A percentile compares a stretch with the other conserved stretches of the same genome.
phyloP scores from a whole-genome alignment of 2,797 vertebrate genomes.

The Melanogrammus aeglefinus region DNA sequence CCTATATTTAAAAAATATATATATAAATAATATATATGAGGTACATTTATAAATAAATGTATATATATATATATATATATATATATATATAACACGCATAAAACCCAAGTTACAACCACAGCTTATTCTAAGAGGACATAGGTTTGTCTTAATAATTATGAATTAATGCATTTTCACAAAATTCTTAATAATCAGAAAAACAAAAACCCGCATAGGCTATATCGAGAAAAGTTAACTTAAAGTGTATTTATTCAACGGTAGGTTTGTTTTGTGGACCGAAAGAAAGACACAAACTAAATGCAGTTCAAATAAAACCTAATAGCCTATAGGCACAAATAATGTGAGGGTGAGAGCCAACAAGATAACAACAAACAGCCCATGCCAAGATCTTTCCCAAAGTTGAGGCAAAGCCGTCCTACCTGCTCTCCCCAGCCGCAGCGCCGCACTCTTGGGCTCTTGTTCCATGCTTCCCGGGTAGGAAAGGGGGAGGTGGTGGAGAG shows the following conservation, averaged over 20 bases:
- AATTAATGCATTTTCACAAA: no score
- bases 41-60: not conserved
- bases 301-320: not conserved
- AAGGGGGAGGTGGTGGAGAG: constrained; percentile 60
- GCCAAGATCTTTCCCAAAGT: not conserved
- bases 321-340: not conserved
- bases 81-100: not conserved
- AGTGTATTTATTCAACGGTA: no score
- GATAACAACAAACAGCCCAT: not conserved
- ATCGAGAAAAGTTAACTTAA: no score
- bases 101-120: no score
- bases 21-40: not conserved
- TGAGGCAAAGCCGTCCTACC: constrained; percentile 74
- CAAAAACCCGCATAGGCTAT: no score
- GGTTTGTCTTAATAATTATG: no score
- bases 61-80: not conserved
- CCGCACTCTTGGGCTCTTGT: constrained; percentile 83
- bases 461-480: constrained; percentile 81
- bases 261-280: no score
- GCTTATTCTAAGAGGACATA: no score
- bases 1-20: not conserved
- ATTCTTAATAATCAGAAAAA: no score
- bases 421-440: constrained; percentile 85
- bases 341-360: not conserved
- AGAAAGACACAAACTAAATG: not conserved